Evolutionary conservation across 1,140 invertebrate genomes (phyloP).

Genomic region (Euwallacea similis): DNA sequence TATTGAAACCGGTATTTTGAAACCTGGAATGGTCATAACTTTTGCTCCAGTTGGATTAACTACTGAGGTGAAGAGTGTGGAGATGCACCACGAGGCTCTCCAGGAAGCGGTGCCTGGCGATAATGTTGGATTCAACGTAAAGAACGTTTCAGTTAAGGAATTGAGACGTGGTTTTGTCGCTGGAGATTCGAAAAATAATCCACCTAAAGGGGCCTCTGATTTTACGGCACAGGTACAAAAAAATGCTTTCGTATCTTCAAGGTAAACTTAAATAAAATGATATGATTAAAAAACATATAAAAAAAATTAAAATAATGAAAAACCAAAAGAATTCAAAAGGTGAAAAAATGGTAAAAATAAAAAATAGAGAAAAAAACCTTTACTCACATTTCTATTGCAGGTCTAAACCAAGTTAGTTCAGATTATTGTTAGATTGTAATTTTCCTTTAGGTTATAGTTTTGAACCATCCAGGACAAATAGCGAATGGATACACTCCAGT

Average conservation of each 20-base stretch:
- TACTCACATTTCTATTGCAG: no score
- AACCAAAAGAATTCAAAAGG: no score
- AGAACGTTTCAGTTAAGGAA: constrained; percentile 99
- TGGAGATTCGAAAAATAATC: constrained; percentile 95
- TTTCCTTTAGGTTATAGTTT: constrained; percentile 80
- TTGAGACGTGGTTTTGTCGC: constrained; percentile 95
- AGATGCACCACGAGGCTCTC: constrained; percentile 99
- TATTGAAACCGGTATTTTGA: constrained; percentile 96
- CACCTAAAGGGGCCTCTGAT: constrained; percentile 88
- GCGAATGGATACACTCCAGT: constrained; percentile 96
- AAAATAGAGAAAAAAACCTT: no score
- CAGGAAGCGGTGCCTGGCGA: constrained; percentile 94
- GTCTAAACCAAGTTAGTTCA: no score
- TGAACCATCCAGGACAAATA: constrained; percentile 98
- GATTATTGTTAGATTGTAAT: no score
- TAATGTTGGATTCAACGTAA: constrained; percentile 99
- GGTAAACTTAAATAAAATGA: not conserved
- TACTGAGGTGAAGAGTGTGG: constrained; percentile 99
- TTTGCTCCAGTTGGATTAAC: constrained; percentile 93
- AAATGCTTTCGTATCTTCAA: not conserved
- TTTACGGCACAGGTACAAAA: constrained; percentile 82
- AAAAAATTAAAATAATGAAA: no score
- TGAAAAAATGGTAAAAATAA: no score
- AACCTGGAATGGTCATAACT: constrained; percentile 97
- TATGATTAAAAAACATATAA: no score